Percentiles rank a stretch among this genome's conserved stretches.
These are phyloP conservation scores for Pseudomugil gertrudae DNA, from an alignment of 2,797 vertebrate genomes.

Conservation along the genomic window DNA sequence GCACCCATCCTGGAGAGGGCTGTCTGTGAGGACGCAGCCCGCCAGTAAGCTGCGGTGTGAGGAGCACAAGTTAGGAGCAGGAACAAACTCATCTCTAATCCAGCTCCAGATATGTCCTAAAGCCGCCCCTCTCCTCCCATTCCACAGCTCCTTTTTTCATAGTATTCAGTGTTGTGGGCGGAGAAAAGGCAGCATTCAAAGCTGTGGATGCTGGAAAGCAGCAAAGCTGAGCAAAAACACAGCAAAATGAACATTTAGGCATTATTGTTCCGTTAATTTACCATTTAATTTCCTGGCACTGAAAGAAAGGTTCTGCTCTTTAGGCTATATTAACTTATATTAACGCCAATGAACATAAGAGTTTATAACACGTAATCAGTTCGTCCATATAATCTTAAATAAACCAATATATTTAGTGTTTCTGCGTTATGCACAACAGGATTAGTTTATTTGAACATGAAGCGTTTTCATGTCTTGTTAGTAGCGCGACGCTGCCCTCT, in stretches of 20 bases:
- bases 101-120: slow-evolving; percentile 47
- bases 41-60: slow-evolving; percentile 40
- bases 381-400: too few relatives aligned
- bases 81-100: slow-evolving; percentile 39
- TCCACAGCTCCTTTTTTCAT: slow-evolving; percentile 35
- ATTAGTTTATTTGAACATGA: neutral
- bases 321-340: too few relatives aligned
- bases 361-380: too few relatives aligned
- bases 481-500: slow-evolving; percentile 45
- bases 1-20: slow-evolving; percentile 68
- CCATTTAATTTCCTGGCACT: too few relatives aligned
- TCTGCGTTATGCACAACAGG: neutral
- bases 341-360: too few relatives aligned
- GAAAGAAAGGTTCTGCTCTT: neutral
- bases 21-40: slow-evolving; percentile 50
- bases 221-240: neutral
- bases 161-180: slow-evolving; percentile 40
- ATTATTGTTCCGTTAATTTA: neutral
- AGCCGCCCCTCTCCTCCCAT: slow-evolving; percentile 38
- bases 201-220: neutral
- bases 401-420: neutral
- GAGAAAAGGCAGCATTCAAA: slow-evolving; percentile 48
- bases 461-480: neutral
- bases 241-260: neutral
- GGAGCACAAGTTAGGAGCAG: slow-evolving; percentile 6